Conservation (phyloP, 1,140 invertebrate genomes). For the Trichonephila clavata region DNA sequence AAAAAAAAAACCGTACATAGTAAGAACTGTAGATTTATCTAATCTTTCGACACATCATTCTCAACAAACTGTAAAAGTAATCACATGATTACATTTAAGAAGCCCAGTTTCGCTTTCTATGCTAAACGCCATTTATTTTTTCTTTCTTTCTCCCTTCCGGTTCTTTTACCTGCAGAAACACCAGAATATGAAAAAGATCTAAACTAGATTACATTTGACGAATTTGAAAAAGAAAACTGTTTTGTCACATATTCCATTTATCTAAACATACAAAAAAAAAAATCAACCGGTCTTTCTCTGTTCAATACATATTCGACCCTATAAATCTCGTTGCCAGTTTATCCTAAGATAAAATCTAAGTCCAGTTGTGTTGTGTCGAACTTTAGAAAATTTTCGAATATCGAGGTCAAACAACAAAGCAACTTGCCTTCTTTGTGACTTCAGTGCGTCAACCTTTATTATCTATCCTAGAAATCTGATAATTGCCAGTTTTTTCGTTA, state of each 20-base stretch:
- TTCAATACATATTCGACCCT: constrained; percentile 28
- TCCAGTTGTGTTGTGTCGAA: not conserved
- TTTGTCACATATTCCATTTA: constrained; percentile 27
- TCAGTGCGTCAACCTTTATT: constrained; percentile 55
- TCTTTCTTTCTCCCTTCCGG: not conserved
- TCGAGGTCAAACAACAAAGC: constrained; percentile 56
- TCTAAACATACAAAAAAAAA: not conserved
- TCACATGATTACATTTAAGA: not conserved
- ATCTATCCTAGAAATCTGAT: constrained; percentile 49
- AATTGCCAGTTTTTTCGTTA: constrained; percentile 58
- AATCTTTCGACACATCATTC: too few species aligned
- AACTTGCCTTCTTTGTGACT: constrained; percentile 26
- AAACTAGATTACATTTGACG: constrained; percentile 33
- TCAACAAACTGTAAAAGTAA: not conserved
- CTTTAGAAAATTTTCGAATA: not conserved
- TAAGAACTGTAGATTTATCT: too few species aligned
- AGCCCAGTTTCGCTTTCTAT: not conserved
- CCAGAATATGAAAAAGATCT: not conserved
- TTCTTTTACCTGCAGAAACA: not conserved
- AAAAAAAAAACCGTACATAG: too few species aligned
- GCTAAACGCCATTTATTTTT: not conserved
- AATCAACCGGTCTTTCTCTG: not conserved
- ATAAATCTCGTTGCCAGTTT: constrained; percentile 15
- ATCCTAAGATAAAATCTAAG: not conserved
- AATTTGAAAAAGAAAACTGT: not conserved